phyloP scores from a whole-genome alignment of 2,797 vertebrate species.

The Leptatherina wallacei region DNA sequence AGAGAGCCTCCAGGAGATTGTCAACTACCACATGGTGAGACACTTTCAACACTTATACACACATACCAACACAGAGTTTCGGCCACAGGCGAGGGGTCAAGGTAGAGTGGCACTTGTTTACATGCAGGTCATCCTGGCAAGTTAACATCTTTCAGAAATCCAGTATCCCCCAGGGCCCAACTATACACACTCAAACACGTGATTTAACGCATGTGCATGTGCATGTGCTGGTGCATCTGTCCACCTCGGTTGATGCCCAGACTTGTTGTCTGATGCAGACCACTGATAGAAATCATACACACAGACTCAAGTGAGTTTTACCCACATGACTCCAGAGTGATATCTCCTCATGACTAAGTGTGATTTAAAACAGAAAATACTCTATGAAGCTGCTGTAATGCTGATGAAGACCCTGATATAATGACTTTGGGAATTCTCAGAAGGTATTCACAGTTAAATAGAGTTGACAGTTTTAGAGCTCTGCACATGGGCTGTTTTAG shows the following conservation, averaged over 20 bases:
- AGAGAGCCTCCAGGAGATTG: conserved; percentile 96
- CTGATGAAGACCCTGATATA: conserved; percentile 21
- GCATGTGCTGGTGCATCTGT: conserved; percentile 53
- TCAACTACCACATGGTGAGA: conserved; percentile 97
- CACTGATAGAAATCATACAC: conserved; percentile 32
- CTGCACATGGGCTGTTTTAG: not conserved
- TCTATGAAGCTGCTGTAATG: conserved; percentile 34
- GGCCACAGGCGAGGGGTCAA: conserved; percentile 29
- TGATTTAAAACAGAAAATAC: conserved; percentile 25
- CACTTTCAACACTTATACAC: conserved; percentile 4
- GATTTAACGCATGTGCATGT: conserved; percentile 49
- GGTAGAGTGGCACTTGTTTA: conserved; percentile 29
- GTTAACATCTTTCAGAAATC: conserved; percentile 58
- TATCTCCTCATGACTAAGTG: conserved; percentile 46
- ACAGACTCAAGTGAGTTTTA: conserved; percentile 15
- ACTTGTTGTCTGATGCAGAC: conserved; percentile 64
- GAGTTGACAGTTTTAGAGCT: not conserved
- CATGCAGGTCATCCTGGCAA: conserved; percentile 48
- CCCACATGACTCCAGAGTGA: conserved; percentile 35
- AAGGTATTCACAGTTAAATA: not conserved
- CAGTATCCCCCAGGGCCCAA: conserved; percentile 30
- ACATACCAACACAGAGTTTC: conserved; percentile 19
- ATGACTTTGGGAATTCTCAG: not conserved
- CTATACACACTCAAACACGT: conserved; percentile 18
- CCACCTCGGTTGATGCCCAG: conserved; percentile 30